Base-by-base conservation (phyloP, 2,797 vertebrate genomes). In the Valencia hispanica region DNA sequence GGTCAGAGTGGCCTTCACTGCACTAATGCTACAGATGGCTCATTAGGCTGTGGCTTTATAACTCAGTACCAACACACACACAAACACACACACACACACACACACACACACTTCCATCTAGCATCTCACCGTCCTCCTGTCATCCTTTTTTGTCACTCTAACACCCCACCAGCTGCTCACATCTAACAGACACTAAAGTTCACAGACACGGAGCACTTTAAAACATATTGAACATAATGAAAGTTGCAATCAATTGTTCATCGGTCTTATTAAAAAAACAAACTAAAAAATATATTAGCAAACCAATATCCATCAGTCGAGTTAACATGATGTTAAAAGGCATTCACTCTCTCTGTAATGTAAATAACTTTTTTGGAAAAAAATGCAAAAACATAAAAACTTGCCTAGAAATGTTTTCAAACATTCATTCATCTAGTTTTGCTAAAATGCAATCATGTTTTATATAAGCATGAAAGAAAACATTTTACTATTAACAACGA, bases 11-110 rank as follows among this genome's bases (percentile, higher is more conserved):
- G 82, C 83, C 84, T 88, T 85, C 70, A 80, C 84, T 83, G 81
- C 68, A 72, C 84, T 79, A 65, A 82, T 77, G 74, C 85, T 87
- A 84, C 92, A 94, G 93, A 93, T 93, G 91, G 92, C 90, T 93
- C 91, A 93, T 93, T 93, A 93, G 86, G 83, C 86, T 70, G 80
- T 76, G 4, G 78, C 92, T 86, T 91, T 89, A 93, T 86, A 82
- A 32, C 75, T 45, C 9, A n/a, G 4, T 65, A 18, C 51, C 63
- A 36, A 30, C 59, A 20, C 34, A 22, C 34, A 20, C 43, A 45
- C 43, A 45, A 5, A 45, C 43, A 45, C 20, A 41, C 63, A 43
- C 20, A 43, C 63, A n/a, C 63, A 34, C 9, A 4, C 32, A 63
- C 11, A 18, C 48, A 18, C 48, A 41, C 63, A 25, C 32, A 1